Evolutionary conservation across 92 coral and sea anemone genomes (phyloP).

Genomic region (Plumapathes pennacea): DNA sequence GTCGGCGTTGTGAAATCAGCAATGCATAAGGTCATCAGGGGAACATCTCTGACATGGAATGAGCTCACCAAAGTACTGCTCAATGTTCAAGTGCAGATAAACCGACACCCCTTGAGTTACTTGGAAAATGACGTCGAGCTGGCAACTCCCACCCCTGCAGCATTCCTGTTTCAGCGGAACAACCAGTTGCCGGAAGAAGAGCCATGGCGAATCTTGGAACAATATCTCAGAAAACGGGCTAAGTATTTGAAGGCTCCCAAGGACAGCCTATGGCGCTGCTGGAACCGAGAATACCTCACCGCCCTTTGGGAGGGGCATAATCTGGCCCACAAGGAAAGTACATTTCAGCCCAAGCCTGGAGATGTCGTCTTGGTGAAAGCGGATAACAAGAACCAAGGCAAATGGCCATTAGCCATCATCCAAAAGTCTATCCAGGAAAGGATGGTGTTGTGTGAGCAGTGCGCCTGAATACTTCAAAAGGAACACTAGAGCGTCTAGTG

Average conservation of each 20-base stretch:
- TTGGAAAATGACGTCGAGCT: constrained; percentile 50
- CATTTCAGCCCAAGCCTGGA: constrained; percentile 16
- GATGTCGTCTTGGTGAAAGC: constrained; percentile 32
- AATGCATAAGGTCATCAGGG: constrained; percentile 36
- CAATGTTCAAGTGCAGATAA: constrained; percentile 42
- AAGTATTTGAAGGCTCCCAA: constrained; percentile 34
- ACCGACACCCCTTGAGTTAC: constrained; percentile 47
- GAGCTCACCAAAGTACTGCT: constrained; percentile 40
- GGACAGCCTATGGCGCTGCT: constrained; percentile 38
- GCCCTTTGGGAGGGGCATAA: constrained; percentile 45
- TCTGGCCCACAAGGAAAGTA: constrained; percentile 24
- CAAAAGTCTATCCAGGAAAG: constrained; percentile 25
- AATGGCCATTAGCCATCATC: constrained; percentile 45
- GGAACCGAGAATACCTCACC: constrained; percentile 30
- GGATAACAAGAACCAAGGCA: constrained; percentile 36
- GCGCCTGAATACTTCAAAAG: constrained; percentile 20
- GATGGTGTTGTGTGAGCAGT: constrained; percentile 37
- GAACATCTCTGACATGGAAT: constrained; percentile 39
- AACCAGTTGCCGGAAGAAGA: constrained; percentile 28
- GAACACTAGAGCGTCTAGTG: constrained; percentile 33
- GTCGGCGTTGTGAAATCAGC: constrained; percentile 37
- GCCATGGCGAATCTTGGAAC: constrained; percentile 23
- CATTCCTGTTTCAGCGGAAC: constrained; percentile 39
- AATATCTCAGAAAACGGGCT: constrained; percentile 21
- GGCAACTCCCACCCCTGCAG: constrained; percentile 34